Percentiles rank a stretch among this genome's conserved stretches.
Evolutionary conservation across 2,888 invertebrate species (phyloP).

Genomic region (Allacma fusca): DNA sequence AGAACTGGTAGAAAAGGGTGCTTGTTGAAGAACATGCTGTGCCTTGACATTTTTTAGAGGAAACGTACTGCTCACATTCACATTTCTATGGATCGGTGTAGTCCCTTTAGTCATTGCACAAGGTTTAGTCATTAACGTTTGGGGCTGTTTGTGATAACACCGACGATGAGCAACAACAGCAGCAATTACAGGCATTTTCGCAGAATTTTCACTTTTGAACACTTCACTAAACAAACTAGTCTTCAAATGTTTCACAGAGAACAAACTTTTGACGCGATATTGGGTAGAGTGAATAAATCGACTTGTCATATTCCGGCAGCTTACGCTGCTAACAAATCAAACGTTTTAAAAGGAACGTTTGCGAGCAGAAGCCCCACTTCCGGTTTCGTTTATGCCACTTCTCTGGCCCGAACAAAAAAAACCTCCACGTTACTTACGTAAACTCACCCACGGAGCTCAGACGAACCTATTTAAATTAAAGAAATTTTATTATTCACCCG

Average conservation of each 20-base stretch:
- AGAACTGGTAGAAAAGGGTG: slow-evolving; percentile 24
- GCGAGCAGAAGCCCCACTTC: no score
- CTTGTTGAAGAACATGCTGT: slow-evolving; percentile 1
- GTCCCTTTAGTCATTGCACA: slow-evolving; percentile 23
- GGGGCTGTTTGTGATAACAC: slow-evolving; percentile 26
- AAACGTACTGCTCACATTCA: slow-evolving; percentile 29
- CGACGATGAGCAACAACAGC: slow-evolving; percentile 48
- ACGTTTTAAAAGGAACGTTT: neutral
- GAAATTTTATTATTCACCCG: no score
- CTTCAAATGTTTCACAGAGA: slow-evolving; percentile 14
- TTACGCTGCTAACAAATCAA: neutral
- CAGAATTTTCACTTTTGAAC: slow-evolving; percentile 17
- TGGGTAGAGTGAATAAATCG: slow-evolving; percentile 33
- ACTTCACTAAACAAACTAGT: slow-evolving; percentile 1
- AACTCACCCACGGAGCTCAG: no score
- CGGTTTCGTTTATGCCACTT: no score
- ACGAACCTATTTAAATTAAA: no score
- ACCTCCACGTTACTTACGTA: no score
- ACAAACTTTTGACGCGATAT: neutral
- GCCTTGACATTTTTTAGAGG: neutral
- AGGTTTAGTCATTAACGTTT: slow-evolving; percentile 9
- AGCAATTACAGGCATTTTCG: slow-evolving; percentile 47
- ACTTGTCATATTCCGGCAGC: slow-evolving; percentile 46
- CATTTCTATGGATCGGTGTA: slow-evolving; percentile 9
- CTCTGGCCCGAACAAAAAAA: no score